Base-by-base conservation (phyloP, 1,140 invertebrate genomes). In the Anadara kagoshimensis region DNA sequence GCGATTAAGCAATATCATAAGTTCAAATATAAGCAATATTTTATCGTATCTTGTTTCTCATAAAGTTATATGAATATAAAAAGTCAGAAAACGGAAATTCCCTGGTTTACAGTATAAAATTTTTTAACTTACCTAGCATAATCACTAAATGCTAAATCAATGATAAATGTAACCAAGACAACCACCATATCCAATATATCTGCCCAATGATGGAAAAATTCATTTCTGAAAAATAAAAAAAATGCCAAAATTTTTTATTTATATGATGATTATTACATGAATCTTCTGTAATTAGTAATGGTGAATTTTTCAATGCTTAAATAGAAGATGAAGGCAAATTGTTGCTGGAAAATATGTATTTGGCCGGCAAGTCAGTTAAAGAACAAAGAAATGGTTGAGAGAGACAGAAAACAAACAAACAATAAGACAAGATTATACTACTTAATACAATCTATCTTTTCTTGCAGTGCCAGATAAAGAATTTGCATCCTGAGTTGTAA, bases 91-190 rank as follows among this genome's bases (percentile, higher is more conserved):
- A n/a, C n/a, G n/a, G n/a, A n/a, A n/a, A n/a, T n/a, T n/a, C n/a
- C n/a, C n/a, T n/a, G n/a, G n/a, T n/a, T n/a, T n/a, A n/a, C n/a
- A n/a, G n/a, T n/a, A n/a, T n/a, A n/a, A n/a, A n/a, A n/a, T n/a
- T 36, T 59, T 1, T 18, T 45, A 63, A 16, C 64, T 22, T 47
- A 79, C 78, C 73, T 75, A 61, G 63, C 71, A 57, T 76, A 79
- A 53, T 63, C 53, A 14, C 85, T 73, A 66, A 88, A 86, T 29
- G 90, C 83, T 18, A 90, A 79, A 63, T 89, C 89, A 12, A 90
- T 75, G 22, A 90, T 82, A 69, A 91, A 91, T 11, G 89, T 88
- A 10, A 90, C 86, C 58, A 75, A 51, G 0, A 80, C 78, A 24
- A 80, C 44, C 26, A 80, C 57, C 74, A 76, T 74, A 59, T 80